These are phyloP conservation scores for Drosophila ogumai DNA, from an alignment of 1,140 invertebrate genomes.

Conservation along the genomic window DNA sequence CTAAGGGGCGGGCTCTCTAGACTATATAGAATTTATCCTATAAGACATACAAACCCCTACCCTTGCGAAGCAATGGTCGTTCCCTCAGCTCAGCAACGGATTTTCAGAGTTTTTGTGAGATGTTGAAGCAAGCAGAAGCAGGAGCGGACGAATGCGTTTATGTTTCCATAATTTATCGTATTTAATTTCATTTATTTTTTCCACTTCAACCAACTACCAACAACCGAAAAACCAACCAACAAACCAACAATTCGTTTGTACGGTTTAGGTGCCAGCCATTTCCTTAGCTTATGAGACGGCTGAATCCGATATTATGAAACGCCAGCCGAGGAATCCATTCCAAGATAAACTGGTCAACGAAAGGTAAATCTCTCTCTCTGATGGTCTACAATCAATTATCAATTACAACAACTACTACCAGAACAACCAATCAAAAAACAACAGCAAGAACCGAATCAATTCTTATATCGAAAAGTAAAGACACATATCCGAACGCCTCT, in stretches of 20 bases:
- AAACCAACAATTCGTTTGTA: conserved; percentile 43
- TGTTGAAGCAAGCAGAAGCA: conserved; percentile 14
- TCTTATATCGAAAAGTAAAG: conserved; percentile 15
- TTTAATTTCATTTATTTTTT: conserved; percentile 77
- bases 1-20: conserved; percentile 33
- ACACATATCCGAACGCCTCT: conserved; percentile 60
- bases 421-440: conserved; percentile 33
- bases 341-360: conserved; percentile 99
- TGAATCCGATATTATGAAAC: conserved; percentile 99
- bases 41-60: conserved; percentile 38
- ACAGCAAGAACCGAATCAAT: conserved; percentile 40
- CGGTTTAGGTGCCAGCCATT: conserved; percentile 97
- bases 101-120: conserved; percentile 22
- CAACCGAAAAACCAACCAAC: conserved; percentile 37
- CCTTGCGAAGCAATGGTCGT: conserved; percentile 10
- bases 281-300: conserved; percentile 99
- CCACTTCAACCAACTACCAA: conserved; percentile 51
- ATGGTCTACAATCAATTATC: conserved; percentile 51
- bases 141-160: conserved; percentile 36
- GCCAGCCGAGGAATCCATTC: conserved; percentile 98
- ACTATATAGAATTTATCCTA: conserved; percentile 20
- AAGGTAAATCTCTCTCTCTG: conserved; percentile 90
- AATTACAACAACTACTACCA: conserved; percentile 39
- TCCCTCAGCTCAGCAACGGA: conserved; percentile 18
- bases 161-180: conserved; percentile 74